Evolutionary conservation across 1,140 invertebrate genomes (phyloP), one percentile per base, ranked within the genome.

Genomic region (Pseudomyrmex cubaensis): DNA sequence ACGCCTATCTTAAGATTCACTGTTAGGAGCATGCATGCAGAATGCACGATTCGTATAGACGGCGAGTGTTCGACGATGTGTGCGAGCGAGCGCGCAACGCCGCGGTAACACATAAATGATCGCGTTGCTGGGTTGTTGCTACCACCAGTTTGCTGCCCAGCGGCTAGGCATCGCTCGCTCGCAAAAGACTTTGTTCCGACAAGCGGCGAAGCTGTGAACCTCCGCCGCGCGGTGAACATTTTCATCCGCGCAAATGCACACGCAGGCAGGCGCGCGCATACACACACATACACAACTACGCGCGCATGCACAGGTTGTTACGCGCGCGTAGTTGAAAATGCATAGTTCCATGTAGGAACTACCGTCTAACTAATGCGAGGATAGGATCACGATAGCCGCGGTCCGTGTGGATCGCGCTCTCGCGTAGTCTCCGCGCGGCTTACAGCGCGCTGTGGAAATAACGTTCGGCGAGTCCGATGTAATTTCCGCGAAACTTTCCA

Each of bases 401-500:
- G 17, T 13, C 72, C 50, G 50, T 10, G 13, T 13, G 22, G 48
- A 15, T 64, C 52, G 15, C 50, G 10, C 70, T 50, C 78, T 50
- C n/a, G 67, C 48, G 9, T 22, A 78, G 50, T 77, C 67, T 22
- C 66, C 46, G 46, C 54, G 35, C 70, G 25, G 50, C 54, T 22
- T 74, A 69, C 50, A 56, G 66, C 85, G 67, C 80, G 35, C 35
- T 35, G 35, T 76, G 67, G 69, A 74, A 78, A 87, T 87, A 87
- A 84, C 82, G 82, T 63, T 80, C 8, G 61, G 54, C 78, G 8
- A 59, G 66, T 67, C 50, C 50, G 82, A 50, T 78, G 69, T 84
- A 87, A 87, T 87, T 84, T 73, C 62, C 50, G 73, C 74, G 86
- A 87, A 87, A 87, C 82, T 87, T 87, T 87, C 80, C 75, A 87